Evolutionary conservation across 2,113 vertebrate genomes (phyloP), one percentile per base, ranked within the genome.

Genomic region (Neolamprologus kungweensis): DNA sequence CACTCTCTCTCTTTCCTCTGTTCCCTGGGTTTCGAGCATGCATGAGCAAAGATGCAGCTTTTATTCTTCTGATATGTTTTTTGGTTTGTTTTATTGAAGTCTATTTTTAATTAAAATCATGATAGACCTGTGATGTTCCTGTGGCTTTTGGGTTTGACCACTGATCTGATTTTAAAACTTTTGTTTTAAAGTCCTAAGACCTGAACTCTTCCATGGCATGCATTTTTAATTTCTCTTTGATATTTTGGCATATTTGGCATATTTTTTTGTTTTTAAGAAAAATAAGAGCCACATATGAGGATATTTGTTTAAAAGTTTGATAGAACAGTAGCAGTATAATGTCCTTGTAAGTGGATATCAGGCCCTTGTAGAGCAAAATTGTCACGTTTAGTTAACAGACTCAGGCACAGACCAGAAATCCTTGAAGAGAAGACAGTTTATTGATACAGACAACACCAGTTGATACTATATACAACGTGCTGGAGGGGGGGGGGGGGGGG

Each of bases 281-380:
- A 12, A 54, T 54, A 3, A 54, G 19, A 53, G 17, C 47, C 47
- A 51, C 17, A 51, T 19, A n/a, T n/a, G 9, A n/a, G 2, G 8
- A 5, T n/a, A 51, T 9, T 51, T 9, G 8, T n/a, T 51, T 51
- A 51, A n/a, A 51, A 5, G 8, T 0, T 0, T n/a, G 17, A 51
- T 51, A 9, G 50, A 51, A 51, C 17, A 51, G 50, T 51, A n/a
- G 50, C 17, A n/a, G 50, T n/a, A 51, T 19, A 51, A 51, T 51
- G 50, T 51, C 8, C 17, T 51, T 19, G 50, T 51, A 5, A 51
- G 8, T 51, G 3, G 50, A 51, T 51, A 51, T 51, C 50, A 51
- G 50, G 17, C 50, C 17, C 50, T n/a, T 2, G 50, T 51, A 51
- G 1, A 51, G 2, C 50, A 51, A 51, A 51, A 51, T n/a, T 51